Percentiles rank a stretch among this genome's conserved stretches.
Evolutionary conservation across 1,140 invertebrate species (phyloP).

Genomic region (Zophobas atratus): DNA sequence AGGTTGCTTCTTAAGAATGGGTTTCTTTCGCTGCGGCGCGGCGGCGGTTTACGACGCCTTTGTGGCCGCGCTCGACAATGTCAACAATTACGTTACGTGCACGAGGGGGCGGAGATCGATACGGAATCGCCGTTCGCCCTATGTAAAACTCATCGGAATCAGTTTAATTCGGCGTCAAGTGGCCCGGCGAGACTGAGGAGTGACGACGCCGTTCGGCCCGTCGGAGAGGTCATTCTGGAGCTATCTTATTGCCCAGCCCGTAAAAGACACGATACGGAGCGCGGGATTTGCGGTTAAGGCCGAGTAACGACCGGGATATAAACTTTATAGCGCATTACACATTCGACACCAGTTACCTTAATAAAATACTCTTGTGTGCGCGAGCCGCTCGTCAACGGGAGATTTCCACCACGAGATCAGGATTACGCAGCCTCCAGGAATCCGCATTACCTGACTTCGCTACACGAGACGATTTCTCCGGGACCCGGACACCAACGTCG

Average conservation of each 20-base stretch:
- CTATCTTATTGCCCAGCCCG: conserved; percentile 62
- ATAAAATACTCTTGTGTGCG: conserved; percentile 63
- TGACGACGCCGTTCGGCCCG: conserved; percentile 60
- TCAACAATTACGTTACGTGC: conserved; percentile 50
- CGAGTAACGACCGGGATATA: conserved; percentile 65
- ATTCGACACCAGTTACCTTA: conserved; percentile 67
- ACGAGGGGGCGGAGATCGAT: conserved; percentile 18
- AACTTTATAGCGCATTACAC: conserved; percentile 66
- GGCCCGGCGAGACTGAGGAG: conserved; percentile 57
- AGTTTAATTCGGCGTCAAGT: conserved; percentile 63
- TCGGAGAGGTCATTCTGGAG: conserved; percentile 65
- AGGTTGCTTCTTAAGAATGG: conserved; percentile 64
- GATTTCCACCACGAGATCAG: conserved; percentile 1
- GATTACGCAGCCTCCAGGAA: not conserved
- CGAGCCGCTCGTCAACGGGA: conserved; percentile 46
- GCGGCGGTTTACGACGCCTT: conserved; percentile 40
- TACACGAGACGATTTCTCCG: too few relatives aligned
- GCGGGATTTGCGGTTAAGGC: conserved; percentile 65
- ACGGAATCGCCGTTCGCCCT: conserved; percentile 35
- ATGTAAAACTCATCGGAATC: conserved; percentile 58
- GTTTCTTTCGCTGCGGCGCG: conserved; percentile 33
- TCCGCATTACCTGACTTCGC: not conserved
- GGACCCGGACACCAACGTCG: not conserved
- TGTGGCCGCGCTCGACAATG: conserved; percentile 42
- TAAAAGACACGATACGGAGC: conserved; percentile 65